Percentiles rank a stretch among this genome's conserved stretches.
Evolutionary conservation across 1,140 invertebrate genomes (phyloP).

Genomic region (Hirudo medicinalis): DNA sequence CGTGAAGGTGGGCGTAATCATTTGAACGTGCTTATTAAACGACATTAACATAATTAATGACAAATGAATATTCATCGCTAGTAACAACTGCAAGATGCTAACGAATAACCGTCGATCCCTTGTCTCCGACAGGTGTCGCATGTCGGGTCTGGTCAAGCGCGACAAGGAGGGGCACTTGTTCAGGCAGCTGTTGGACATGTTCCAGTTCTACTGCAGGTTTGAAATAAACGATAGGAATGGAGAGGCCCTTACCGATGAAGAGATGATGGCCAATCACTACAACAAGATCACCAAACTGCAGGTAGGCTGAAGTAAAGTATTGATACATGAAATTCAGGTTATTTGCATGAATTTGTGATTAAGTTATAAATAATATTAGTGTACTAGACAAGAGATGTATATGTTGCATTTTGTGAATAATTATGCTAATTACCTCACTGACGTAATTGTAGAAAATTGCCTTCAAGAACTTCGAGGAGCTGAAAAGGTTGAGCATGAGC

Average conservation of each 20-base stretch:
- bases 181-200: conserved; percentile 75
- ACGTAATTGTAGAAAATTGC: conserved; percentile 60
- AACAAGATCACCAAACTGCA: conserved; percentile 74
- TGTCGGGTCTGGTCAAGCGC: conserved; percentile 60
- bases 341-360: conserved; percentile 23
- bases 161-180: conserved; percentile 75
- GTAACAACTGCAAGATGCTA: conserved; percentile 36
- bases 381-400: too few relatives aligned
- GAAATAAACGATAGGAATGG: conserved; percentile 95
- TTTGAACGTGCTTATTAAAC: conserved; percentile 4
- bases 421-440: too few relatives aligned
- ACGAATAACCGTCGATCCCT: neutral
- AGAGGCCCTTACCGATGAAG: conserved; percentile 77
- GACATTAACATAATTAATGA: too few relatives aligned
- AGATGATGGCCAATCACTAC: conserved; percentile 86
- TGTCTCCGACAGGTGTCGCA: conserved; percentile 42
- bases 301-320: conserved; percentile 26
- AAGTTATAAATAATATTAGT: too few relatives aligned
- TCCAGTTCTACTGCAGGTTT: conserved; percentile 91
- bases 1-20: conserved; percentile 44
- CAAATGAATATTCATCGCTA: conserved; percentile 41
- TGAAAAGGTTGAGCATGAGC: conserved; percentile 67
- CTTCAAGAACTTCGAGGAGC: conserved; percentile 77
- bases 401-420: too few relatives aligned
- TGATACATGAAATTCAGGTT: too few relatives aligned